Percentiles rank a stretch among this genome's conserved stretches.
Evolutionary conservation across 92 coral and sea anemone genomes (phyloP).

Genomic region (Zoanthus gigantus): DNA sequence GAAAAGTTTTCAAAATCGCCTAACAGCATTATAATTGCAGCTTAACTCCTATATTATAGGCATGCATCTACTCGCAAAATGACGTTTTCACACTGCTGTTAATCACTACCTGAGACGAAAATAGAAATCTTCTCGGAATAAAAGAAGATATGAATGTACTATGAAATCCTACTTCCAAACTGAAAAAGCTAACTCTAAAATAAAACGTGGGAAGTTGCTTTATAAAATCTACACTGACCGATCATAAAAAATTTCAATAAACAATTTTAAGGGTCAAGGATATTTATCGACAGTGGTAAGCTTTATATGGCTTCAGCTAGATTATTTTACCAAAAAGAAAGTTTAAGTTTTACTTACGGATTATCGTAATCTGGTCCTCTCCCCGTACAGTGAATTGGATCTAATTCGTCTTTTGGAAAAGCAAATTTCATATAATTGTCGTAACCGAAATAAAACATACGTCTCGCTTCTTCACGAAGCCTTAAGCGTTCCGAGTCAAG

Average conservation of each 20-base stretch:
- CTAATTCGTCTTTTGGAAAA: conserved; percentile 93
- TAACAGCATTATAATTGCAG: background rate
- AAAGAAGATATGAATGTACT: too few relatives aligned
- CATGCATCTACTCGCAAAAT: background rate
- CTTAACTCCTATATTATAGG: background rate
- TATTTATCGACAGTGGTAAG: background rate
- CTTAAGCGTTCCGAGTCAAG: conserved; percentile 81
- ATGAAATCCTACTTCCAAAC: too few relatives aligned
- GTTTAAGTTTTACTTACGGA: conserved; percentile 78
- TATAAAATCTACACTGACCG: too few relatives aligned
- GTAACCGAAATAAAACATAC: conserved; percentile 95
- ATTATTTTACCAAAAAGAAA: background rate
- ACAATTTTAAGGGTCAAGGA: too few relatives aligned
- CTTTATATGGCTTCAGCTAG: too few relatives aligned
- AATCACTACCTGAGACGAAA: too few relatives aligned
- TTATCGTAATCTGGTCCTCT: conserved; percentile 92
- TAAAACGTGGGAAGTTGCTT: too few relatives aligned
- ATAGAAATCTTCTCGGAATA: too few relatives aligned
- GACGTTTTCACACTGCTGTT: too few relatives aligned
- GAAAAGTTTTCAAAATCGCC: background rate
- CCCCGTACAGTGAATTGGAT: conserved; percentile 97
- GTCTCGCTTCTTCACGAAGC: conserved; percentile 83
- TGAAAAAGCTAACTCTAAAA: too few relatives aligned
- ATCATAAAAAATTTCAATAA: too few relatives aligned
- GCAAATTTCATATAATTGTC: conserved; percentile 96